Conservation (phyloP, 2,888 invertebrate species). For the Conistra vaccinii region DNA sequence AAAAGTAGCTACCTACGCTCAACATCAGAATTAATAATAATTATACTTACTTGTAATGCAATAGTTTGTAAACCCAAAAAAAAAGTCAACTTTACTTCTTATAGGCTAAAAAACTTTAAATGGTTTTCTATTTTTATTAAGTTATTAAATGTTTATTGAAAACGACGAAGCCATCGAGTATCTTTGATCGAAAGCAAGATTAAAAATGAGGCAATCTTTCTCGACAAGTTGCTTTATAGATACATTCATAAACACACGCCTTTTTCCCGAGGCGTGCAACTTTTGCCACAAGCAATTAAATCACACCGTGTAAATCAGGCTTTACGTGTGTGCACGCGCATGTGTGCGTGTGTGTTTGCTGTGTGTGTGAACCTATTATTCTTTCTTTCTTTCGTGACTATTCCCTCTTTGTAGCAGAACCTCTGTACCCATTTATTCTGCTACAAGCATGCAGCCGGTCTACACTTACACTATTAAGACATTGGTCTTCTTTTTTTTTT, state of each 20-base stretch:
- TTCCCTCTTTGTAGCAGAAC: not conserved
- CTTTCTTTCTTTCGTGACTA: no score
- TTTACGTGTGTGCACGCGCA: not conserved
- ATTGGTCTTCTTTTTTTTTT: no score
- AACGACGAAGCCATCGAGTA: not conserved
- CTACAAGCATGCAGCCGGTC: not conserved
- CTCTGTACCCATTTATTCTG: not conserved
- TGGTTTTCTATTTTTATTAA: not conserved
- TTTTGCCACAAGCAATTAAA: not conserved
- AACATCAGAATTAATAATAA: not conserved
- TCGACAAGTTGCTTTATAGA: not conserved
- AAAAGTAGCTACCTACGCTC: not conserved
- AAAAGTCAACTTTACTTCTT: no score
- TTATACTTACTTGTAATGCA: not conserved
- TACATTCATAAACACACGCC: not conserved
- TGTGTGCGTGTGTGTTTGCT: no score
- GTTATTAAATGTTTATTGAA: not conserved
- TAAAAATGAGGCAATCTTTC: not conserved
- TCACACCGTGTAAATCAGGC: not conserved
- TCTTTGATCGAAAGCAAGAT: not conserved
- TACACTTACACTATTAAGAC: no score
- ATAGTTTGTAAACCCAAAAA: not conserved
- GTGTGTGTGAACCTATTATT: not conserved
- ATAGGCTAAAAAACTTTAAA: no score
- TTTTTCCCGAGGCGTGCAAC: not conserved